These are phyloP conservation scores for Trididemnum clinides DNA, from an alignment of 23 tunicate species.

Conservation along the genomic window DNA sequence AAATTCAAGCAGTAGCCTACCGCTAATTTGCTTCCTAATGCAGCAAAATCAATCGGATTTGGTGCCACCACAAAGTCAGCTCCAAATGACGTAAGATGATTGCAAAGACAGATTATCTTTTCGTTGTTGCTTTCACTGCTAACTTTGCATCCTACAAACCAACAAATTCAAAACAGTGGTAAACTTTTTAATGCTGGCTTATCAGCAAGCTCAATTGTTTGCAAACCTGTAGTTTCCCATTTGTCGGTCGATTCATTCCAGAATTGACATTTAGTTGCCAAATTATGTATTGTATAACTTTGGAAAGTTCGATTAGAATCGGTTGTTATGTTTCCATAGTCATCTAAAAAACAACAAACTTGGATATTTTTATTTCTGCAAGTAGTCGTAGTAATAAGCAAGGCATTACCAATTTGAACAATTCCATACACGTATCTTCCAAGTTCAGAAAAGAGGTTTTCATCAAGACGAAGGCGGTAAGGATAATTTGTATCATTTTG, in stretches of 20 bases:
- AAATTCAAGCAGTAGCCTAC: no score
- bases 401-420: slow-evolving; percentile 49
- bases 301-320: slow-evolving; percentile 32
- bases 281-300: slow-evolving; percentile 48
- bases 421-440: slow-evolving; percentile 81
- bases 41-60: slow-evolving; percentile 78
- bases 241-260: slow-evolving; percentile 70
- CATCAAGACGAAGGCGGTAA: slow-evolving; percentile 60
- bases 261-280: slow-evolving; percentile 66
- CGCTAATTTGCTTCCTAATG: slow-evolving; percentile 40
- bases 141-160: slow-evolving; percentile 56
- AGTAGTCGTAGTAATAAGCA: background rate
- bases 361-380: no score
- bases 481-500: slow-evolving; percentile 17
- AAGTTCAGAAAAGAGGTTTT: background rate
- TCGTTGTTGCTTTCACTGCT: slow-evolving; percentile 53
- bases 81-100: slow-evolving; percentile 83
- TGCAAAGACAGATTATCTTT: slow-evolving; percentile 59
- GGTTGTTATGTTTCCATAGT: slow-evolving; percentile 44
- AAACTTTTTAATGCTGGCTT: background rate
- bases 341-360: slow-evolving; percentile 71
- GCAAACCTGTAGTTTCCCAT: slow-evolving; percentile 72
- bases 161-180: background rate
- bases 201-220: background rate
- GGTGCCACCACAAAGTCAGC: slow-evolving; percentile 83